phyloP scores from a whole-genome alignment of 2,113 vertebrate genomes.

The Ivindomyrus marchei region DNA sequence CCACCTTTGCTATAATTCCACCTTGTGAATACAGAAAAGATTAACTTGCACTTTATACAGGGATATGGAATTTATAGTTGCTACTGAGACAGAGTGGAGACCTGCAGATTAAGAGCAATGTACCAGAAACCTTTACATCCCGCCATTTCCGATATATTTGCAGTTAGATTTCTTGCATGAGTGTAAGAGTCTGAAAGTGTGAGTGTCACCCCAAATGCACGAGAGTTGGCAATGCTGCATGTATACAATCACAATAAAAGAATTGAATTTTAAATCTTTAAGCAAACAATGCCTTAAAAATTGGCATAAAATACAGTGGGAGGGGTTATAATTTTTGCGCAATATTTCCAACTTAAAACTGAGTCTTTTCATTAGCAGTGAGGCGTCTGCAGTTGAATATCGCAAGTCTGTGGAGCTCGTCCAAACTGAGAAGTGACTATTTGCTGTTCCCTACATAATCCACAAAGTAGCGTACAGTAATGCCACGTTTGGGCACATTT shows the following conservation, averaged over 20 bases:
- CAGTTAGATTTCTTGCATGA: too few species aligned
- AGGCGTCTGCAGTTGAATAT: background rate
- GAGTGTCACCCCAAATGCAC: too few species aligned
- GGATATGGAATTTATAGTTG: too few species aligned
- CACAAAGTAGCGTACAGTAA: background rate
- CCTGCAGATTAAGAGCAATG: too few species aligned
- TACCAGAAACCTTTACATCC: too few species aligned
- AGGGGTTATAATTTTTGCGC: background rate
- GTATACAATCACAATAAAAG: too few species aligned
- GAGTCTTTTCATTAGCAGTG: background rate
- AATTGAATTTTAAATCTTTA: background rate
- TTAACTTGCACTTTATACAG: too few species aligned
- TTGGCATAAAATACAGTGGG: background rate
- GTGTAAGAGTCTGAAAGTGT: background rate
- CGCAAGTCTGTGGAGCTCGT: background rate
- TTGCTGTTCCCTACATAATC: background rate
- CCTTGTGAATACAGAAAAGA: too few species aligned
- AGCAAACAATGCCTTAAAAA: background rate
- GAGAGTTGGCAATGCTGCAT: background rate
- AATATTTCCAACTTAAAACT: background rate
- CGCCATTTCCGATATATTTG: too few species aligned
- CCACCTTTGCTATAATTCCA: too few species aligned
- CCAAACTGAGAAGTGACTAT: background rate
- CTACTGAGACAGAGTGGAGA: too few species aligned
- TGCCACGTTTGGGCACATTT: background rate